Conservation (phyloP, 2,113 vertebrate genomes). For the Cololabis saira region DNA sequence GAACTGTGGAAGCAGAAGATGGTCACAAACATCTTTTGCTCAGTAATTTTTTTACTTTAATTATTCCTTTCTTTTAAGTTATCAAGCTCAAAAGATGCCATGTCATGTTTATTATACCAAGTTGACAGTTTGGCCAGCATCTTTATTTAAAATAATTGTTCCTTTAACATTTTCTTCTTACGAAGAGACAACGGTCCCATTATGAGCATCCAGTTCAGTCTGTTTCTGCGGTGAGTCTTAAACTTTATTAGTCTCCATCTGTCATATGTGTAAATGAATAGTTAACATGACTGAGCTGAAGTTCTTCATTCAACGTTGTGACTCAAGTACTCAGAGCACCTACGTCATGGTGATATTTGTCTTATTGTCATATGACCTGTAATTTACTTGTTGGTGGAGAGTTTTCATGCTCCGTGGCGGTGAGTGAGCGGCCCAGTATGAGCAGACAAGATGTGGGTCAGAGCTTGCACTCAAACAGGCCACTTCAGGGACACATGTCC, state of each 20-base stretch:
- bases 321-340: conserved; percentile 8
- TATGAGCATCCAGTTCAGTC: not conserved
- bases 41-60: too few relatives aligned
- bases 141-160: not conserved
- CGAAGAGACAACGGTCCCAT: not conserved
- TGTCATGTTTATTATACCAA: too few relatives aligned
- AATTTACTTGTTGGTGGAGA: conserved; percentile 45
- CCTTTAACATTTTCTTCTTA: not conserved
- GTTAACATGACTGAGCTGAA: not conserved
- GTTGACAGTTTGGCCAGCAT: too few relatives aligned
- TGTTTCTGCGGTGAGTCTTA: not conserved
- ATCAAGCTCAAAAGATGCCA: too few relatives aligned
- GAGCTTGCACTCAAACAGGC: conserved; percentile 56
- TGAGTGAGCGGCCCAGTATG: conserved; percentile 57
- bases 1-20: too few relatives aligned
- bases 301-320: conserved; percentile 4
- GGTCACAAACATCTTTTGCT: too few relatives aligned
- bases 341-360: too few relatives aligned
- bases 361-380: conserved; percentile 29
- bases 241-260: conserved; percentile 1
- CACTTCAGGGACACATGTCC: conserved; percentile 69
- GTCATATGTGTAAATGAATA: conserved; percentile 4
- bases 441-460: conserved; percentile 71
- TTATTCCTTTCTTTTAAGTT: too few relatives aligned
- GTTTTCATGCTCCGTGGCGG: conserved; percentile 41